A percentile compares a stretch with the other conserved stretches of the same genome.
Evolutionary conservation across 2,888 invertebrate genomes (phyloP).

Genomic region (Caenorhabditis imperialis): DNA sequence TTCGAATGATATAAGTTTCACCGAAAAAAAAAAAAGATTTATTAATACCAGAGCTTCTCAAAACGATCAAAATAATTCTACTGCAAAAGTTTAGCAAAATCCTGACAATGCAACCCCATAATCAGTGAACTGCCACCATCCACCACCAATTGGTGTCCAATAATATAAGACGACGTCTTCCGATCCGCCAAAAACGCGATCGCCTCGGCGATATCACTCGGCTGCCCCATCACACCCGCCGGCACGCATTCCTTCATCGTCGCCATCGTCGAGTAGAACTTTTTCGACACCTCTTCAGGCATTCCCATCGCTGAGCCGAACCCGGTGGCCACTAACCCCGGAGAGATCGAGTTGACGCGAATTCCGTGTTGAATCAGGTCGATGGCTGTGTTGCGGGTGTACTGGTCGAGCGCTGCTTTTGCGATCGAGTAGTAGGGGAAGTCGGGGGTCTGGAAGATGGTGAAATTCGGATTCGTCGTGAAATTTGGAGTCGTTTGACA

Average conservation of each 20-base stretch:
- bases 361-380: too few species aligned
- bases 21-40: not conserved
- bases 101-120: constrained; percentile 30
- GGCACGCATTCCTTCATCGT: constrained; percentile 26
- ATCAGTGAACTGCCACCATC: constrained; percentile 42
- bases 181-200: constrained; percentile 53
- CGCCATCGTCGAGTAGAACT: too few species aligned
- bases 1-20: too few species aligned
- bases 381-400: too few species aligned
- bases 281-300: too few species aligned
- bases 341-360: too few species aligned
- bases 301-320: too few species aligned
- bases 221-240: constrained; percentile 13
- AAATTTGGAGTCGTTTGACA: too few species aligned
- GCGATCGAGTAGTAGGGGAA: constrained; percentile 31
- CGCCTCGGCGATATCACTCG: constrained; percentile 33
- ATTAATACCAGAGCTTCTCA: not conserved
- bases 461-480: too few species aligned
- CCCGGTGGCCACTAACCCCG: too few species aligned
- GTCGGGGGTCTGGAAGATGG: constrained; percentile 21
- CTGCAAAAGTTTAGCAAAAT: constrained; percentile 13
- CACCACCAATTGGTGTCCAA: constrained; percentile 37
- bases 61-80: not conserved
- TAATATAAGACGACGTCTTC: constrained; percentile 23
- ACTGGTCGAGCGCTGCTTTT: constrained; percentile 43